phyloP scores from a whole-genome alignment of 2,888 invertebrate genomes.

The Nebria brevicollis region DNA sequence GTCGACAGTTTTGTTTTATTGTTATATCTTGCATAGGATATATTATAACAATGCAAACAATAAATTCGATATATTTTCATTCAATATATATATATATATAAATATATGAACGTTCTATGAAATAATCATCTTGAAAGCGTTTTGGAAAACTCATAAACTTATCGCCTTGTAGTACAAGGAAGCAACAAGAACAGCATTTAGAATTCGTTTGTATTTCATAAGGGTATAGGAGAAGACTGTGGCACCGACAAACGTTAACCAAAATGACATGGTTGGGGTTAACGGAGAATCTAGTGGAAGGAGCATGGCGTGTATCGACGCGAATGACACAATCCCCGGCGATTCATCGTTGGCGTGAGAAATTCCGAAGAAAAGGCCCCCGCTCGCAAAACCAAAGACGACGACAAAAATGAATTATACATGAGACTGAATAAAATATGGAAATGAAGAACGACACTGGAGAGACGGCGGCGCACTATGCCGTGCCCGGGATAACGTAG shows the following conservation, averaged over 20 bases:
- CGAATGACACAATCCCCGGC: constrained; percentile 50
- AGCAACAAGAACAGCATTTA: constrained; percentile 6
- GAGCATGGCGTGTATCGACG: constrained; percentile 50
- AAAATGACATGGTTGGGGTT: constrained; percentile 12
- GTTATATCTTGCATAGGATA: too few species aligned
- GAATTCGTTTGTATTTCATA: neutral
- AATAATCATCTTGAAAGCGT: neutral
- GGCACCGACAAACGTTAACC: constrained; percentile 1
- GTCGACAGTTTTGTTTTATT: too few species aligned
- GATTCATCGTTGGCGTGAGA: constrained; percentile 52
- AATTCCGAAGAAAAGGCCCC: constrained; percentile 54
- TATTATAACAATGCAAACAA: too few species aligned
- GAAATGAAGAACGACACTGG: constrained; percentile 58
- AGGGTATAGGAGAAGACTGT: neutral
- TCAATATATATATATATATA: neutral
- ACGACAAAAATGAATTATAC: constrained; percentile 60
- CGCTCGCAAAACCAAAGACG: constrained; percentile 54
- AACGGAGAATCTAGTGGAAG: neutral
- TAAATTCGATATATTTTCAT: too few species aligned
- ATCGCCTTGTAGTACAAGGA: neutral
- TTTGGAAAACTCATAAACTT: constrained; percentile 3
- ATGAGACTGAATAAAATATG: constrained; percentile 61
- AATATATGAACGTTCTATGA: neutral
- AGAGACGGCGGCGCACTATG: constrained; percentile 42
- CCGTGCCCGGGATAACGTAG: constrained; percentile 48